These are phyloP conservation scores for Muntiacus reevesi DNA, from an alignment of 2,113 vertebrate species.

Conservation along the genomic window DNA sequence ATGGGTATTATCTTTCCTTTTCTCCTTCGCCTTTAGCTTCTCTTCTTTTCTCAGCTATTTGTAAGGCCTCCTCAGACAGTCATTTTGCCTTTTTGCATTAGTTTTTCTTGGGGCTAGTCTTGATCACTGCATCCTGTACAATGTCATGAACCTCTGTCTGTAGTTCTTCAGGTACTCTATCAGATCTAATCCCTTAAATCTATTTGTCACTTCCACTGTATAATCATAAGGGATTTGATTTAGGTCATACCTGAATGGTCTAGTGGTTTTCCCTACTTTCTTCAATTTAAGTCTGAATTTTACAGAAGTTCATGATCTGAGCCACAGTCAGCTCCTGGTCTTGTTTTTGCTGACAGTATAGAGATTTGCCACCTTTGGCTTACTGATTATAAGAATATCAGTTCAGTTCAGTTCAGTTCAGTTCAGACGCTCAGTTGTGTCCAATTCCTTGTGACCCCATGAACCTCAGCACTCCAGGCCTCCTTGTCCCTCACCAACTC, in stretches of 20 bases:
- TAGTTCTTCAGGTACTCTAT: not conserved
- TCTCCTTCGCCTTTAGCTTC: not conserved
- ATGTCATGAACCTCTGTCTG: not conserved
- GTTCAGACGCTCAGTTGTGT: not conserved
- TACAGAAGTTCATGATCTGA: not conserved
- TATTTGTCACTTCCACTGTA: not conserved
- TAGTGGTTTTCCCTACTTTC: not conserved
- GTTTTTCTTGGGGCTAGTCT: not conserved
- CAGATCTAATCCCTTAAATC: not conserved
- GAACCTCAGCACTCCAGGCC: not conserved
- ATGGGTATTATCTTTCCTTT: not conserved
- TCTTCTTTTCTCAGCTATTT: not conserved
- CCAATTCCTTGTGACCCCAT: not conserved
- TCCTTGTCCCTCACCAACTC: not conserved
- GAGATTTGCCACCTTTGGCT: not conserved
- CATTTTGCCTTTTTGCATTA: not conserved
- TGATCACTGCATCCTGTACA: not conserved
- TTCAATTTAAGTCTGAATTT: not conserved
- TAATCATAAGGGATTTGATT: not conserved
- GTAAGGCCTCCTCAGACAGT: not conserved
- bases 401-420: not conserved
- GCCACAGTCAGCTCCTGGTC: not conserved
- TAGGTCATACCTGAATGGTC: not conserved
- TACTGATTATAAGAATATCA: no score
- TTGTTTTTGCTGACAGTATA: not conserved